phyloP scores from a whole-genome alignment of 2,113 vertebrate species.

The Forbesichthys agassizii region DNA sequence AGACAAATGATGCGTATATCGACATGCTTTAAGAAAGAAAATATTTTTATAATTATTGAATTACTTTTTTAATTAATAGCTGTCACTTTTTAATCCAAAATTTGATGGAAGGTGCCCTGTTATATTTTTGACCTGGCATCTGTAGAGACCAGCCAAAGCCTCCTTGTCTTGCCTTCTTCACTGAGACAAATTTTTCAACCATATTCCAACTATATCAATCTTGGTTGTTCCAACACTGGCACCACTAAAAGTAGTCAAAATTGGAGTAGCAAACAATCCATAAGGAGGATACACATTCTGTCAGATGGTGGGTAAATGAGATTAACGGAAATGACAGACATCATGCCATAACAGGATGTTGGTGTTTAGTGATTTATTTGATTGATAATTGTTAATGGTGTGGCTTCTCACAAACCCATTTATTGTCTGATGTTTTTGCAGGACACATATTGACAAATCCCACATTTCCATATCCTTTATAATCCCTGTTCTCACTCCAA shows the following conservation, averaged over 20 bases:
- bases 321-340: conserved; percentile 44
- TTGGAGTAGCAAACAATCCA: conserved; percentile 54
- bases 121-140: neutral
- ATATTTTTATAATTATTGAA: no score
- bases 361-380: conserved; percentile 10
- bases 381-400: conserved; percentile 11
- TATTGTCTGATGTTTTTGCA: conserved; percentile 19
- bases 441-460: neutral
- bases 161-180: conserved; percentile 39
- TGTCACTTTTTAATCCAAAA: no score
- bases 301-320: conserved; percentile 42
- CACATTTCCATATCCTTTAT: neutral
- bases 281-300: conserved; percentile 50
- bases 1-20: no score
- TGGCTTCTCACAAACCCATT: conserved; percentile 19
- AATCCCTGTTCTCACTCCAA: neutral
- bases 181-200: conserved; percentile 59
- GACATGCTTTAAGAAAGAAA: no score
- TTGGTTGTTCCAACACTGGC: conserved; percentile 43
- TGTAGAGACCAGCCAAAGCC: conserved; percentile 1
- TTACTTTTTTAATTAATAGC: no score
- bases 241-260: conserved; percentile 40
- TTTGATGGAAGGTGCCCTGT: no score
- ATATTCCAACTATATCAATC: conserved; percentile 57
- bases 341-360: conserved; percentile 69